Evolutionary conservation across 2,797 vertebrate species (phyloP), one percentile per base, ranked within the genome.

Genomic region (Acrocephalus scirpaceus): DNA sequence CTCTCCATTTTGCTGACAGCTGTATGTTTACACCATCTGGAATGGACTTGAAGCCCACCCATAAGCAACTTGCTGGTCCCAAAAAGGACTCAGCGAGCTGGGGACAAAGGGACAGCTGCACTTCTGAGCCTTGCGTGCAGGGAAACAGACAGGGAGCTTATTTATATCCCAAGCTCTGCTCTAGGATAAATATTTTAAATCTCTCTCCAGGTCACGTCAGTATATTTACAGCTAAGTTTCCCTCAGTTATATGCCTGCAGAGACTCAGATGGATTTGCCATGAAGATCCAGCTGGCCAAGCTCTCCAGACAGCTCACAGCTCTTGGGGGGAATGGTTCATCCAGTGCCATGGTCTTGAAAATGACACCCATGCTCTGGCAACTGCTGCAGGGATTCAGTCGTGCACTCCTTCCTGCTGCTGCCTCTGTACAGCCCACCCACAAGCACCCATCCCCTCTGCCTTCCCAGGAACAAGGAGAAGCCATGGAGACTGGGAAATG

Each of bases 141-240:
- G 53, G 72, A 65, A 93, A 89, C 88, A 95, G 86, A 75, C 84
- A 86, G 70, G 60, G 62, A 94, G 86, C 81, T 94, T 91, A 93
- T 96, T 95, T 93, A 92, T 87, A 93, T 91, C 75, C 48, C 81
- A 50, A 83, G 79, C 53, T 61, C 87, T 67, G 69, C 64, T 60
- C 50, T 72, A 50, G 66, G 88, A 93, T 94, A 95, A 96, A 92
- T 91, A 88, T 93, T 93, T 96, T 94, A 94, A 90, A 88, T 85
- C 91, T 73, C 67, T 75, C 77, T 74, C 61, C 57, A 83, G 76
- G 78, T 91, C 93, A 85, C 4, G 34, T 60, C 9, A 3, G 69
- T n/a, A 21, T 91, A 93, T 93, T 96, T 95, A 87, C 85, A 80
- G 67, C 45, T 61, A 76, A 47, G 67, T 86, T 91, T 88, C 75